Evolutionary conservation across 35 echinoderm and acorn worm species (phyloP).

Genomic region (Heliocidaris erythrogramma): DNA sequence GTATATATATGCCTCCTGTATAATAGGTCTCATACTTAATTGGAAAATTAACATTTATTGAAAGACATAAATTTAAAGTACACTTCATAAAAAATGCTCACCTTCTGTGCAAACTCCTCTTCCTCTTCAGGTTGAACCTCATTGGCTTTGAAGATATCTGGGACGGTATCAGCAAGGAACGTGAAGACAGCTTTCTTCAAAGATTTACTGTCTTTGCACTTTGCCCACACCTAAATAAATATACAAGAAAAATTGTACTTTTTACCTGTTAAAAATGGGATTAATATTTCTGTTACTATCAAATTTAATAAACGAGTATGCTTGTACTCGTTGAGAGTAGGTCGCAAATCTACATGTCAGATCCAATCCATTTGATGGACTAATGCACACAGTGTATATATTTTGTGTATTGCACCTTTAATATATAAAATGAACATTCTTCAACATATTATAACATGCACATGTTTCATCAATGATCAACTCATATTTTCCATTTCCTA

Average conservation of each 20-base stretch:
- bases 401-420: no score
- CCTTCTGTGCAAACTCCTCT: slow-evolving; percentile 28
- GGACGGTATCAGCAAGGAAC: slow-evolving; percentile 62
- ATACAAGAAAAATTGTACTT: not conserved
- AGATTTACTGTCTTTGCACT: slow-evolving; percentile 50
- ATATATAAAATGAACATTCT: no score
- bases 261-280: not conserved
- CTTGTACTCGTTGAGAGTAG: no score
- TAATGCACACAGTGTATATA: no score
- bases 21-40: no score
- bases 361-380: no score
- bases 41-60: no score
- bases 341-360: no score
- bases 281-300: not conserved
- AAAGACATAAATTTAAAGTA: not conserved
- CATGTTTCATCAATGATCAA: no score
- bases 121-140: slow-evolving; percentile 60
- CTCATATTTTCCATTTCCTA: not conserved
- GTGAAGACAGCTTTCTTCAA: slow-evolving; percentile 61
- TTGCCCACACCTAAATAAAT: slow-evolving; percentile 59
- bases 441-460: no score
- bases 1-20: no score
- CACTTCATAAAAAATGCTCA: not conserved
- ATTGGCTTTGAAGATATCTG: slow-evolving; percentile 67
- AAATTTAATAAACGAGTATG: no score